Percentiles rank a stretch among this genome's conserved stretches.
phyloP scores from a whole-genome alignment of 2,797 vertebrate genomes.

The Hypotaenidia philippensis region DNA sequence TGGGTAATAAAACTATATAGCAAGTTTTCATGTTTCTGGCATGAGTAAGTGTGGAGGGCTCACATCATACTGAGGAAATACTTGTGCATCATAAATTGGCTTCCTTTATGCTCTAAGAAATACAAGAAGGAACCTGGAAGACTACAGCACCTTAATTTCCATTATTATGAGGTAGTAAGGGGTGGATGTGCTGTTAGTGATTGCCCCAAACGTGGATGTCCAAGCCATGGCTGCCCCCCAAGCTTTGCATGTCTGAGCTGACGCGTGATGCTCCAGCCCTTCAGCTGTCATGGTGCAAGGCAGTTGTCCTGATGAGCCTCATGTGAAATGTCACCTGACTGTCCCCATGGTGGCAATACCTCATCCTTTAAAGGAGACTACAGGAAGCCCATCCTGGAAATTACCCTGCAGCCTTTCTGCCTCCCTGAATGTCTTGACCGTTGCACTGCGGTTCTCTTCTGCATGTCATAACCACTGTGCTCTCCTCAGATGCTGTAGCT shows the following conservation, averaged over 20 bases:
- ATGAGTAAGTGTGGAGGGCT: neutral
- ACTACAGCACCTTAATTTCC: neutral
- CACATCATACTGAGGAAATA: neutral
- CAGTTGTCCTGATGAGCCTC: neutral
- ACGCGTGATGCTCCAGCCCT: accelerated
- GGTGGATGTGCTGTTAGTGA: neutral
- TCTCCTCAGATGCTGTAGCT: neutral
- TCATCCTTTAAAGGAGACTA: neutral
- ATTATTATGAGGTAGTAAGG: neutral
- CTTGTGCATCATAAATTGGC: neutral
- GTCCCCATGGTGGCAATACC: accelerated
- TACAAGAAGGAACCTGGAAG: neutral
- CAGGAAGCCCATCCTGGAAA: neutral
- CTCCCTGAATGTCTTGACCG: neutral
- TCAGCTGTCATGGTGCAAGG: neutral
- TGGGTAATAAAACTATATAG: neutral
- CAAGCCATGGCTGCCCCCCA: accelerated
- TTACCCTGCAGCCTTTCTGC: neutral
- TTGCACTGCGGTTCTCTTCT: neutral
- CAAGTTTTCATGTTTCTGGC: neutral
- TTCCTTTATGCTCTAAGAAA: neutral
- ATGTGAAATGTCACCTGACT: neutral
- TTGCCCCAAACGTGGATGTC: neutral
- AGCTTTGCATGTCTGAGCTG: neutral
- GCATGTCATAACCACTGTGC: neutral